Evolutionary conservation across 2,888 invertebrate species (phyloP), one percentile per base, ranked within the genome.

Genomic region (Leptopterna dolabrata): DNA sequence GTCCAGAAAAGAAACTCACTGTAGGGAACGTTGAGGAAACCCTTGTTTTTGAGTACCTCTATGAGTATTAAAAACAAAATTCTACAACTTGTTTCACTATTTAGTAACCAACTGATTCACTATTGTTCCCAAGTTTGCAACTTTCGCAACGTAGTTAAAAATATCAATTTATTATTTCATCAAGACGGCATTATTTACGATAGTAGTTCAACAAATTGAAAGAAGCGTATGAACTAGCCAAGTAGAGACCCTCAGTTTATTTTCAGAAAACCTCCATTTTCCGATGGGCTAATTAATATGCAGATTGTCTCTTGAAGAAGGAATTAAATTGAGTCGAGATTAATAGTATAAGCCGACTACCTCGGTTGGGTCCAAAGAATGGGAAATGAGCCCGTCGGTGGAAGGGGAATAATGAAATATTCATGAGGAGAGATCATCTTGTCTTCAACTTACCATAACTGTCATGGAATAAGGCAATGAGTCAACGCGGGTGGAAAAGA

Each of bases 401-500:
- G 78, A 19, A 45, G 45, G 45, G 78, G 19, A n/a, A n/a, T 70
- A 19, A 83, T 83, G 83, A 83, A 83, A 83, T 83, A 83, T 83
- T 83, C 83, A 83, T 83, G 70, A 47, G 83, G 14, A 30, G 55
- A 70, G 83, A 83, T 83, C 83, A 83, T 83, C 83, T 83, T 83
- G 83, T 83, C 83, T 83, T 83, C 83, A 83, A 70, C 83, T 83
- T 83, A 70, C 83, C 83, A 83, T 83, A 83, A 83, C 81, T 83
- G 83, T 41, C 83, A 63, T 70, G 70, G 14, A 70, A 70, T 83
- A 24, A 83, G 27, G 55, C 81, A 30, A 63, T 81, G 81, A 81
- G 63, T 81, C 81, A 81, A 51, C 63, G 51, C 55, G 41, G 45
- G 45, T 14, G 78, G 45, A 78, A 45, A 73, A 73, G 73, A 19